Percentiles rank a stretch among this genome's conserved stretches.
These are phyloP conservation scores for Drepana falcataria DNA, from an alignment of 2,888 invertebrate genomes.

Conservation along the genomic window DNA sequence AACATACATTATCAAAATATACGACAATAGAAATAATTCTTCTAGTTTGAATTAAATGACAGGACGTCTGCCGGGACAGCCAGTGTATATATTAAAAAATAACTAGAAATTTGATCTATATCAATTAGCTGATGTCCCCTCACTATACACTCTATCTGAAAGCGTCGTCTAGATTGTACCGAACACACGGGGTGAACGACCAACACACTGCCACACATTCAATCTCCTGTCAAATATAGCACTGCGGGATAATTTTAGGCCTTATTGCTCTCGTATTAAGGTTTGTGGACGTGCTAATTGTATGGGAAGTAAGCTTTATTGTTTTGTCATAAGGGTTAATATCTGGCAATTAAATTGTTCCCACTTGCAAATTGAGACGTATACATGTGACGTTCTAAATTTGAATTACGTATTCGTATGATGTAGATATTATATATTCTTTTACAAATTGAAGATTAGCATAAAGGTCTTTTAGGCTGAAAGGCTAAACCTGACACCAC, in stretches of 20 bases:
- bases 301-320: not conserved
- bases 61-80: too few species aligned
- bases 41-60: too few species aligned
- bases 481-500: too few species aligned
- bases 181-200: conserved; percentile 58
- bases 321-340: conserved; percentile 2
- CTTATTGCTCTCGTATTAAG: not conserved
- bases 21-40: too few species aligned
- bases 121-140: conserved; percentile 11
- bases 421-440: not conserved
- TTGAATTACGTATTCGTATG: too few species aligned
- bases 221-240: conserved; percentile 25
- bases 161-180: conserved; percentile 43
- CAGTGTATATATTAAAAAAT: too few species aligned
- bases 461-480: too few species aligned
- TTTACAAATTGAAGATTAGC: too few species aligned
- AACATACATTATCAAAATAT: too few species aligned
- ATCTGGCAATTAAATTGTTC: not conserved
- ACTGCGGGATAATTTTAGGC: not conserved
- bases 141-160: conserved; percentile 52
- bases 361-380: not conserved
- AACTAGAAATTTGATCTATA: too few species aligned
- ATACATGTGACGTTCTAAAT: not conserved
- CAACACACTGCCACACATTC: conserved; percentile 71
- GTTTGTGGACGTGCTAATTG: not conserved